Conservation (phyloP, 2,888 invertebrate genomes). For the Lasioglossum oenotherae region DNA sequence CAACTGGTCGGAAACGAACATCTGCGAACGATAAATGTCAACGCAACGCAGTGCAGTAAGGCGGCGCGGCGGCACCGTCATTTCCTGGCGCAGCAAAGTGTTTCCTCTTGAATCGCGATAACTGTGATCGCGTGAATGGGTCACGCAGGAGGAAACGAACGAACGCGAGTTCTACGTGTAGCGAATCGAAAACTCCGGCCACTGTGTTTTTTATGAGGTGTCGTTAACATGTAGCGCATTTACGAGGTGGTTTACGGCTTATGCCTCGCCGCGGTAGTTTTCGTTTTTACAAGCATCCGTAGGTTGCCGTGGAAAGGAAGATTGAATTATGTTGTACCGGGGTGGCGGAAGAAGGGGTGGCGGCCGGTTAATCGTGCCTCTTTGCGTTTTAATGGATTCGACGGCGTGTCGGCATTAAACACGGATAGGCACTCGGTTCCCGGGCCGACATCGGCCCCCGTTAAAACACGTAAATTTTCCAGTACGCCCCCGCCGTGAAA, state of each 20-base stretch:
- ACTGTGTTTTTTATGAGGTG: constrained; percentile 1
- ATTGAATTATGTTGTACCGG: constrained; percentile 50
- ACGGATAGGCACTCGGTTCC: constrained; percentile 56
- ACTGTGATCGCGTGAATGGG: neutral
- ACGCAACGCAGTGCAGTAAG: neutral
- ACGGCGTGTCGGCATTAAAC: constrained; percentile 46
- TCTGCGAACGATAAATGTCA: neutral
- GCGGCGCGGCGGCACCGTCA: neutral
- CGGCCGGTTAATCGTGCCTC: constrained; percentile 33
- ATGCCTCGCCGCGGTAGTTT: constrained; percentile 32
- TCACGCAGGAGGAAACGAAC: neutral
- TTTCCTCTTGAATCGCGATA: neutral
- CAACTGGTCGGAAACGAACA: neutral
- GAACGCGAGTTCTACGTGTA: neutral
- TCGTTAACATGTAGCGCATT: constrained; percentile 24
- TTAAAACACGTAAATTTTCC: constrained; percentile 37
- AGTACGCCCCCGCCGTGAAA: neutral
- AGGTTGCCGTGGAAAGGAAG: neutral
- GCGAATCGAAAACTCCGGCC: neutral
- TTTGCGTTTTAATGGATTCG: constrained; percentile 50
- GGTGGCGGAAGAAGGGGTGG: too few species aligned
- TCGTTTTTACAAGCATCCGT: constrained; percentile 37
- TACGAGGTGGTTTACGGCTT: constrained; percentile 23
- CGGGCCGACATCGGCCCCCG: constrained; percentile 17
- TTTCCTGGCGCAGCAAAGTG: neutral